These are phyloP conservation scores for Chanos chanos DNA, from an alignment of 2,797 vertebrate species.

Conservation along the genomic window DNA sequence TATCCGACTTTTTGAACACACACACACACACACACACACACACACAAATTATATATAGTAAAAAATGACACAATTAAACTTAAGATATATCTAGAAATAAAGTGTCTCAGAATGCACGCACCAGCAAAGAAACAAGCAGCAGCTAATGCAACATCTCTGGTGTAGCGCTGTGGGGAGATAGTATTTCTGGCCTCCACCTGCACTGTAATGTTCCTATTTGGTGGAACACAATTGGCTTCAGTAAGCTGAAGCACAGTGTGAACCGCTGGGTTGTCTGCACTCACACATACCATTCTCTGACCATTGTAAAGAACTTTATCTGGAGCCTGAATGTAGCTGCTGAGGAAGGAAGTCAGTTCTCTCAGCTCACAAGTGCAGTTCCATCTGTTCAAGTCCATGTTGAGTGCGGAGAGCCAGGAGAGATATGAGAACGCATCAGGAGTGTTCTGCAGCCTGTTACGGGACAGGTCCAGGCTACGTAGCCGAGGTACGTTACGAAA, in stretches of 20 bases:
- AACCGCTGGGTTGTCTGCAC: slow-evolving; percentile 48
- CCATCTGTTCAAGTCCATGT: slow-evolving; percentile 75
- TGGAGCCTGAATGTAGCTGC: slow-evolving; percentile 63
- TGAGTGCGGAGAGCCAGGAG: slow-evolving; percentile 67
- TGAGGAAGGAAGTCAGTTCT: slow-evolving; percentile 65
- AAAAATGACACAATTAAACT: background rate
- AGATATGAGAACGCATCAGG: slow-evolving; percentile 70
- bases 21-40: no score
- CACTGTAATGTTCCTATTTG: slow-evolving; percentile 68
- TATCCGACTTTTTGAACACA: no score
- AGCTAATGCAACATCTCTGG: slow-evolving; percentile 71
- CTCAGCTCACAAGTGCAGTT: slow-evolving; percentile 75
- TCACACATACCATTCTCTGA: slow-evolving; percentile 64
- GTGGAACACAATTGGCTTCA: slow-evolving; percentile 68
- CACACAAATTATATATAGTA: no score
- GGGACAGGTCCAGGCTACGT: slow-evolving; percentile 72
- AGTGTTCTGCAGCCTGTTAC: slow-evolving; percentile 67
- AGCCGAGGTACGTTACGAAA: slow-evolving; percentile 65
- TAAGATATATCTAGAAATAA: no score
- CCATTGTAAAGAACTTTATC: slow-evolving; percentile 63
- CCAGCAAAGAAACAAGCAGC: slow-evolving; percentile 76
- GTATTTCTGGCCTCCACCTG: slow-evolving; percentile 48
- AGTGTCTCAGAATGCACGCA: slow-evolving; percentile 55
- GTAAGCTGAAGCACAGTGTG: slow-evolving; percentile 69
- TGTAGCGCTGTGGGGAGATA: slow-evolving; percentile 56